Evolutionary conservation across 2,888 invertebrate genomes (phyloP).

Genomic region (Brenthis daphne): DNA sequence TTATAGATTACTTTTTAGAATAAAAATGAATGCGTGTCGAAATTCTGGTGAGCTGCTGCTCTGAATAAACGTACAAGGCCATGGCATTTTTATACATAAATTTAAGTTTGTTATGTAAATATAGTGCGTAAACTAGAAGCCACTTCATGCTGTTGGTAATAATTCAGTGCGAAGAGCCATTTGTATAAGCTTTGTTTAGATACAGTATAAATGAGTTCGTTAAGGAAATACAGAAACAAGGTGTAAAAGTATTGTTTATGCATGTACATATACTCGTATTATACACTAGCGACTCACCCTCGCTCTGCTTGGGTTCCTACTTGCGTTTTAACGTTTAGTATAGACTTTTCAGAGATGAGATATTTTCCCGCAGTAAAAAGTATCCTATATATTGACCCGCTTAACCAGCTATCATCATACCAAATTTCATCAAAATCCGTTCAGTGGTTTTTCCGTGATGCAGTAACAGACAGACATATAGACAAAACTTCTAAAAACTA

Average conservation of each 20-base stretch:
- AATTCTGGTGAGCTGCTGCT: neutral
- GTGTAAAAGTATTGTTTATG: neutral
- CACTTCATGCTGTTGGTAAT: neutral
- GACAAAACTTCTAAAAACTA: no score
- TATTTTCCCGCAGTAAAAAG: no score
- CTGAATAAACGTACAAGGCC: constrained; percentile 11
- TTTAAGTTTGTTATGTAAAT: constrained; percentile 18
- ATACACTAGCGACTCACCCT: no score
- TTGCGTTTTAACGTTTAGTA: no score
- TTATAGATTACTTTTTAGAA: constrained; percentile 16
- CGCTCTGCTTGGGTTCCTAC: no score
- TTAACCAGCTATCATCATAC: no score
- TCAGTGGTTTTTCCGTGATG: no score
- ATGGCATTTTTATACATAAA: constrained; percentile 11
- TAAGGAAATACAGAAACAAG: neutral
- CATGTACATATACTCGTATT: no score
- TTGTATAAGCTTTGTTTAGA: neutral
- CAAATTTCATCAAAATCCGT: no score
- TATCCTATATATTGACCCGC: no score
- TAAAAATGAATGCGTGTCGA: constrained; percentile 19
- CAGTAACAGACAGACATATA: no score
- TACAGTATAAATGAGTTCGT: neutral
- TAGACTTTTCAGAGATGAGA: no score
- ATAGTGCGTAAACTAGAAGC: constrained; percentile 11
- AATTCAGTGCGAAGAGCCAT: neutral